Percentiles rank a stretch among this genome's conserved stretches.
Conservation (phyloP, 2,888 invertebrate genomes). For the Metalampra italica region DNA sequence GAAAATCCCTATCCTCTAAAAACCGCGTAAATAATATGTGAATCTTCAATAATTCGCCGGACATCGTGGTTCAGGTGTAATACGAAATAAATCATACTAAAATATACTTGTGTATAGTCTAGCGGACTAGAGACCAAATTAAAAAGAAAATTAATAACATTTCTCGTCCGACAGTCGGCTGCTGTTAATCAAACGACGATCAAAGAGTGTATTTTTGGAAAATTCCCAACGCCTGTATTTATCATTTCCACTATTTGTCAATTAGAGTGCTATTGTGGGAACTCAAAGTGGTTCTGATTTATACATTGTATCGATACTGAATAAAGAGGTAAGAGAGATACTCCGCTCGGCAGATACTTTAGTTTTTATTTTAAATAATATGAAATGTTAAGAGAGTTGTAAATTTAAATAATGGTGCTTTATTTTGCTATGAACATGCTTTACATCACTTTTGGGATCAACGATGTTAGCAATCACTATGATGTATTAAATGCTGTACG, state of each 20-base stretch:
- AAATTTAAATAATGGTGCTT: neutral
- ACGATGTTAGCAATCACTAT: too few relatives aligned
- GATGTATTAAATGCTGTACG: too few relatives aligned
- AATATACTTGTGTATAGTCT: conserved; percentile 32
- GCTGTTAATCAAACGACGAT: conserved; percentile 72
- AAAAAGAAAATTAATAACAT: conserved; percentile 74
- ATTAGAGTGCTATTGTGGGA: conserved; percentile 73
- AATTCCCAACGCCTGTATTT: conserved; percentile 67
- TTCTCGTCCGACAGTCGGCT: conserved; percentile 56
- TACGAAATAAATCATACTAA: conserved; percentile 51
- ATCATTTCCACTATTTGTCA: conserved; percentile 78
- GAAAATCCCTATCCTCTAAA: conserved; percentile 12
- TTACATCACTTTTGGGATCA: neutral
- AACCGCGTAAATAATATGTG: conserved; percentile 30
- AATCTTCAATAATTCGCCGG: conserved; percentile 28
- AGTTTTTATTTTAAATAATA: too few relatives aligned
- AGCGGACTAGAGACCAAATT: conserved; percentile 46
- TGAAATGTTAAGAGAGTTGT: neutral
- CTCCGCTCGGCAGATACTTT: neutral
- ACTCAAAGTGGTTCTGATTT: conserved; percentile 67
- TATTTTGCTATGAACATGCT: neutral
- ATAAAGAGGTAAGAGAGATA: conserved; percentile 7
- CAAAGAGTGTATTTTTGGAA: conserved; percentile 73
- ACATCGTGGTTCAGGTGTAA: conserved; percentile 31
- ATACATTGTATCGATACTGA: conserved; percentile 47